Base-by-base conservation (phyloP, 2,113 vertebrate species). In the Bubo blakistoni region DNA sequence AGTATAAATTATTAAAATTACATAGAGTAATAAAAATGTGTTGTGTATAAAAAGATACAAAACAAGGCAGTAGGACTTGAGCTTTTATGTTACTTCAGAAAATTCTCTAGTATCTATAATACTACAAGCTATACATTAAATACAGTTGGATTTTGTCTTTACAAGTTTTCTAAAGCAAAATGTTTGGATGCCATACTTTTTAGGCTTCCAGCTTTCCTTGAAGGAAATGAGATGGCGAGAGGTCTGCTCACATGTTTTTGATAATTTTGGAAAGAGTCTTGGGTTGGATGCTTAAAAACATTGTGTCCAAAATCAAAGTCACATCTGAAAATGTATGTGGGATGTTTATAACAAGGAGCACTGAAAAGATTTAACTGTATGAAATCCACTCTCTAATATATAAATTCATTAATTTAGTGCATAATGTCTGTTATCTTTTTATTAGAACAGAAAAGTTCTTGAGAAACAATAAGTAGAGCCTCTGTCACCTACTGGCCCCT, bases 1-100 rank as follows among this genome's bases (percentile, higher is more conserved):
- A 69, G 20, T 73, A 55, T 94, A 92, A 92, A 91, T 94, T 72
- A 97, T 91, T 94, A 81, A 93, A 82, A 70, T 94, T 77, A 77
- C 54, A 62, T 2, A 20, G 27, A 88, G 70, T 70, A 86, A 83
- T 90, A 92, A 90, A 86, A 93, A 77, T 54, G 20, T 34, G 30
- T 71, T 89, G 65, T 47, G 20, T 54, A n/a, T 71, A 49, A 49
- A 67, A 83, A 59, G 34, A 40, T 20, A 46, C 11, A 67, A 52
- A 74, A 63, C 11, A 26, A 83, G 47, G 77, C 61, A 86, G 27
- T 11, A 30, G 42, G 57, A 67, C 36, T 67, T 2, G 0, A 71
- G 80, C 30, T 92, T 92, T 81, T 38, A 79, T 58, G 57, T 73
- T 46, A 19, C 49, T 82, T 55, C 26, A 49, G 65, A 66, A 82